These are phyloP conservation scores for Nymphalis urticae DNA, from an alignment of 2,888 invertebrate species.

Conservation along the genomic window DNA sequence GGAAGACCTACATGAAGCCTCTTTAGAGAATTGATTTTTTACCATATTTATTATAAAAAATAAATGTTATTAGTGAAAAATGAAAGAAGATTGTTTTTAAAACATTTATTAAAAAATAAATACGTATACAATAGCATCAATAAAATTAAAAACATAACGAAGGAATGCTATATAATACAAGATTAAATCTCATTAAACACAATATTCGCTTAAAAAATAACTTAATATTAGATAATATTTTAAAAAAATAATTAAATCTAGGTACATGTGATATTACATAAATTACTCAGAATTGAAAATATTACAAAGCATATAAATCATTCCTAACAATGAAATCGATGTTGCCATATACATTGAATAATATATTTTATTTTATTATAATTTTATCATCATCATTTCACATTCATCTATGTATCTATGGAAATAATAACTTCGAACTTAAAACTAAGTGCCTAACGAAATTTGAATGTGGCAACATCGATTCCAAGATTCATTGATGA, in stretches of 20 bases:
- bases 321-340: not conserved
- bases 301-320: not conserved
- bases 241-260: not conserved
- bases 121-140: conserved; percentile 27
- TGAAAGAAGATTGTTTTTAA: conserved; percentile 5
- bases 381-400: no score
- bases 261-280: conserved; percentile 10
- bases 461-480: no score
- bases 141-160: conserved; percentile 34
- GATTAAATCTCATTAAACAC: conserved; percentile 14
- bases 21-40: no score
- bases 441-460: no score
- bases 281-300: not conserved
- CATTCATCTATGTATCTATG: not conserved
- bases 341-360: not conserved
- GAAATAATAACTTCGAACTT: no score
- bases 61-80: not conserved
- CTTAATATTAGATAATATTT: not conserved
- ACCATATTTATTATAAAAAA: no score
- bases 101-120: conserved; percentile 32
- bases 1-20: not conserved
- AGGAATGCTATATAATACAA: conserved; percentile 31
- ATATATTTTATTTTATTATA: not conserved
- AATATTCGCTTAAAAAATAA: not conserved
- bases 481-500: no score